Evolutionary conservation across 2,888 invertebrate species (phyloP).

Genomic region (Spilarctia lutea): DNA sequence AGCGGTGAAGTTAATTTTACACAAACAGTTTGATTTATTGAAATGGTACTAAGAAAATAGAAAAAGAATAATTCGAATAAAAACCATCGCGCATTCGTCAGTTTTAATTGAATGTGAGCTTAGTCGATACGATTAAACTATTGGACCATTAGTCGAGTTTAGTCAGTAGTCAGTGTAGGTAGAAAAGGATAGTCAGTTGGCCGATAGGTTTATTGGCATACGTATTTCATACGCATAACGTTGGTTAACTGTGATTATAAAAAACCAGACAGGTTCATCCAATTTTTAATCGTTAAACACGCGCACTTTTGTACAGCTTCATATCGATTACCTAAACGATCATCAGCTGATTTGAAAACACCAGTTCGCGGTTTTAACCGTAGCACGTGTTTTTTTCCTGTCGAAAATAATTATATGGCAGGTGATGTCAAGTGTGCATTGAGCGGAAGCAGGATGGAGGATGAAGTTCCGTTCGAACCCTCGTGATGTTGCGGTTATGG

Average conservation of each 20-base stretch:
- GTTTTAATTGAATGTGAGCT: background rate
- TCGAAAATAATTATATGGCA: slow-evolving; percentile 4
- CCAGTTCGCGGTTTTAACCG: background rate
- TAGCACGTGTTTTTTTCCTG: background rate
- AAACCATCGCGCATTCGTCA: background rate
- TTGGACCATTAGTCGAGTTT: background rate
- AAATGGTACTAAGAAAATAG: background rate
- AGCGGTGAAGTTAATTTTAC: background rate
- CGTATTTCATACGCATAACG: background rate
- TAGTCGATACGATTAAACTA: background rate
- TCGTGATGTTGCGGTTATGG: slow-evolving; percentile 15
- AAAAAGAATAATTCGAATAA: background rate
- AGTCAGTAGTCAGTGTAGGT: background rate
- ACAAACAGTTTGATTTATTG: slow-evolving; percentile 11
- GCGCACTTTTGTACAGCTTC: background rate
- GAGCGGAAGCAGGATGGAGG: slow-evolving; percentile 14
- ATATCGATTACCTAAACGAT: background rate
- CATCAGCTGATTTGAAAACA: background rate
- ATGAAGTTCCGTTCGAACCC: slow-evolving; percentile 18
- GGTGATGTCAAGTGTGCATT: slow-evolving; percentile 4
- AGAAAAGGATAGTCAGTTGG: no score
- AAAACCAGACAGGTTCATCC: background rate
- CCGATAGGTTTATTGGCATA: background rate
- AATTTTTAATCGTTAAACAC: background rate
- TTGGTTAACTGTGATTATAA: background rate